Percentiles rank a stretch among this genome's conserved stretches.
Conservation (phyloP, 2,113 vertebrate species). For the Urocolius indicus region DNA sequence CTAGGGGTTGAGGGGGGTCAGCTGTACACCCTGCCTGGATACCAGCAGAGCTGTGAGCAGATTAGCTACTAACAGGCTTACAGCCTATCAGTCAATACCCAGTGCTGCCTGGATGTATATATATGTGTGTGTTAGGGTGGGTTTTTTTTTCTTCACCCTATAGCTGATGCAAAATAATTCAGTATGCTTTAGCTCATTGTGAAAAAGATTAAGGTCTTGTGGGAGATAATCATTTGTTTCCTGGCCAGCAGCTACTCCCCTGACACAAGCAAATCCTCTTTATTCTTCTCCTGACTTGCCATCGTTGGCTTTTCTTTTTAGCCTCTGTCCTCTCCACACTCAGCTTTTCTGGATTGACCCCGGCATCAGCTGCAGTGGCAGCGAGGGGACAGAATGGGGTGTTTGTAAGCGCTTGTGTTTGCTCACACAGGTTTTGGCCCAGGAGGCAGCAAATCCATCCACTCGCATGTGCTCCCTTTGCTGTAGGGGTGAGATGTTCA, state of each 20-base stretch:
- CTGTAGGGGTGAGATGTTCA: neutral
- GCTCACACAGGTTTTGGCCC: neutral
- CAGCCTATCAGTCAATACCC: accelerated
- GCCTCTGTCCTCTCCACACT: accelerated
- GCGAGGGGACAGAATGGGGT: accelerated
- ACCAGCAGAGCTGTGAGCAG: accelerated
- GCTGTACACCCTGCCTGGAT: too few relatives aligned
- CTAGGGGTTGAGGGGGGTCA: too few relatives aligned
- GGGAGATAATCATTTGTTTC: neutral
- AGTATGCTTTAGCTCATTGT: neutral
- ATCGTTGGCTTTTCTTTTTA: neutral
- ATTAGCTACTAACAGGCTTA: neutral
- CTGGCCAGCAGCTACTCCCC: neutral
- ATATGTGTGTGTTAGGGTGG: neutral
- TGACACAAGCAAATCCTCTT: neutral
- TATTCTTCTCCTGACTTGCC: neutral
- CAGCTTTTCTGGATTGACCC: accelerated
- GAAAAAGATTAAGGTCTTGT: neutral
- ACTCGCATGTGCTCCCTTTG: accelerated
- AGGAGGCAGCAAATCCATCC: neutral
- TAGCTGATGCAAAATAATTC: neutral
- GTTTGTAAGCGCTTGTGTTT: neutral
- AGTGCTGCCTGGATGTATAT: neutral
- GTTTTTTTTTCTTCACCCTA: neutral
- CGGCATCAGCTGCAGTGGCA: accelerated